phyloP scores from a whole-genome alignment of 2,113 vertebrate genomes.

The Numida meleagris region DNA sequence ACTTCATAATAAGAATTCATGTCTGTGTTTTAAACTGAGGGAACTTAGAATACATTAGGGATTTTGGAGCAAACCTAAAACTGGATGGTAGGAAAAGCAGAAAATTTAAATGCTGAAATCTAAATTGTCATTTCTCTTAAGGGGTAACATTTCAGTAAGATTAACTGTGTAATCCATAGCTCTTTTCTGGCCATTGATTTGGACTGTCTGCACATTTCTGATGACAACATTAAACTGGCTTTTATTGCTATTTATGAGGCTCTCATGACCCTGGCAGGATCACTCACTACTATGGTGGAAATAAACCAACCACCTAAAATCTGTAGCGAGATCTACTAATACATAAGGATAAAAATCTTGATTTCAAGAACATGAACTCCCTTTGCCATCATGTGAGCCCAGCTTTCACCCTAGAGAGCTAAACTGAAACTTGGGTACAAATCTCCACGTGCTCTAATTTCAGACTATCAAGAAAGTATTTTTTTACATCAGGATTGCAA shows the following conservation, averaged over 20 bases:
- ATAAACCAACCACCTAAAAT: not conserved
- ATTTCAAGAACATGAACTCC: not conserved
- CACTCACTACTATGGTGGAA: not conserved
- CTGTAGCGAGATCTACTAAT: not conserved
- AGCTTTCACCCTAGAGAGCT: not conserved
- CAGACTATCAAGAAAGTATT: accelerated
- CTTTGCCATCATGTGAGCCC: not conserved
- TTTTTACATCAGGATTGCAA: not conserved
- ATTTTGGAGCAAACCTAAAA: not conserved
- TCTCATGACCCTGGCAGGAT: not conserved
- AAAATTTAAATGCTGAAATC: not conserved
- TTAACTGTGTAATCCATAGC: not conserved
- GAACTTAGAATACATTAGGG: not conserved
- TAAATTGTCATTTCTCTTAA: not conserved
- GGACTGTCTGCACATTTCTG: not conserved
- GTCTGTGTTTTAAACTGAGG: not conserved
- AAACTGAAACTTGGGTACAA: not conserved
- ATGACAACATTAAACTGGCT: not conserved
- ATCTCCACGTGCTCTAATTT: not conserved
- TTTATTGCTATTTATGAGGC: not conserved
- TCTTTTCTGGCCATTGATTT: not conserved
- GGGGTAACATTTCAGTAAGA: not conserved
- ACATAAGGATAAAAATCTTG: not conserved
- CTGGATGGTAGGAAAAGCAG: conserved; percentile 9
- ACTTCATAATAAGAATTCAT: not conserved